These are phyloP conservation scores for Drosophila truncata DNA, from an alignment of 1,140 invertebrate genomes.

Conservation along the genomic window DNA sequence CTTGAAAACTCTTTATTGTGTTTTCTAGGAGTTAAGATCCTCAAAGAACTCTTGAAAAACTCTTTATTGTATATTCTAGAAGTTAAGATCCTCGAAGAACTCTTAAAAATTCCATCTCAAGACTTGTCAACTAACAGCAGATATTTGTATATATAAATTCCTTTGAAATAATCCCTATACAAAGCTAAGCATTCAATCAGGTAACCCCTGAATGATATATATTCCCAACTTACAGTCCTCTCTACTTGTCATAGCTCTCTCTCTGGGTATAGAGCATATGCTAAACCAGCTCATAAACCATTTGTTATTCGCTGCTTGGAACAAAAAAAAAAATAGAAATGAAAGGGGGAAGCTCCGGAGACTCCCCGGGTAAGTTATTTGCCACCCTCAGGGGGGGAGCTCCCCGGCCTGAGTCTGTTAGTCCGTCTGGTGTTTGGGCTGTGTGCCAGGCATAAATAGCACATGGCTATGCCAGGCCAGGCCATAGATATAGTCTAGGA, in stretches of 20 bases:
- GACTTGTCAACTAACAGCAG: too few relatives aligned
- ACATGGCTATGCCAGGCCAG: conserved; percentile 49
- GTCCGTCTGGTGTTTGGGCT: conserved; percentile 42
- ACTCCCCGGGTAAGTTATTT: conserved; percentile 42
- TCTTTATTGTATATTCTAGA: too few relatives aligned
- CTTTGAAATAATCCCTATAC: background rate
- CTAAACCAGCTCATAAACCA: conserved; percentile 33
- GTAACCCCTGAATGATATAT: background rate
- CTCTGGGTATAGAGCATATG: conserved; percentile 8
- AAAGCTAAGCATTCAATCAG: background rate
- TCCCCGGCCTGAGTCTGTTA: conserved; percentile 1
- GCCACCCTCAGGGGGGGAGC: conserved; percentile 1
- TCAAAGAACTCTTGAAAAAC: background rate
- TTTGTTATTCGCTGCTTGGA: conserved; percentile 28
- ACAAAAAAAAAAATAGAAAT: conserved; percentile 9
- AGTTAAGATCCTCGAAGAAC: too few relatives aligned
- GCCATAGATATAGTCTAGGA: conserved; percentile 22
- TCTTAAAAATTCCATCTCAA: too few relatives aligned
- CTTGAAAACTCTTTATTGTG: too few relatives aligned
- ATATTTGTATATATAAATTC: conserved; percentile 37
- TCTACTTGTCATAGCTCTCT: conserved; percentile 7
- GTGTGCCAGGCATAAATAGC: conserved; percentile 60
- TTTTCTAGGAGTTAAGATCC: background rate
- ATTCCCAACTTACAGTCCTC: too few relatives aligned
- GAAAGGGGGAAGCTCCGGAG: background rate